Conservation (phyloP, 2,797 vertebrate genomes). For the Smutsia temminckii region DNA sequence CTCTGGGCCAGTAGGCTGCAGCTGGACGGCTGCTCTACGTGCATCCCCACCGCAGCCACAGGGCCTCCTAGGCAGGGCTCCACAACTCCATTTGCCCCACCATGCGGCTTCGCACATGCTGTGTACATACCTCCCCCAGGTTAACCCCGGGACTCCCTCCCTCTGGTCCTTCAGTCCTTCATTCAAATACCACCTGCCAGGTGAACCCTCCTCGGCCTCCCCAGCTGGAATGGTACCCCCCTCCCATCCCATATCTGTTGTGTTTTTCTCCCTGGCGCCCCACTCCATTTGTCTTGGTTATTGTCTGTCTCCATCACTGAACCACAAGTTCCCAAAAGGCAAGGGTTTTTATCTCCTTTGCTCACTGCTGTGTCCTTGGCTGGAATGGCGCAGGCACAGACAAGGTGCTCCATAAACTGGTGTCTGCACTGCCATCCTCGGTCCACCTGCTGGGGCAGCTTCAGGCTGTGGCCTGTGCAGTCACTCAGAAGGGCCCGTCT, state of each 20-base stretch:
- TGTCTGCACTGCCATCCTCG: background rate
- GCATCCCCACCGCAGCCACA: background rate
- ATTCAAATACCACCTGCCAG: background rate
- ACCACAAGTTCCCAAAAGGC: background rate
- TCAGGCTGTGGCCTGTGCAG: background rate
- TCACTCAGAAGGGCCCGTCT: background rate
- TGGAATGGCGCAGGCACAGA: background rate
- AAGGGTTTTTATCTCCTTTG: background rate
- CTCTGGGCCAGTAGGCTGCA: background rate
- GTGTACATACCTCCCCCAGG: fast-evolving
- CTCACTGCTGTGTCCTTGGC: background rate
- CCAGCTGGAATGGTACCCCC: background rate
- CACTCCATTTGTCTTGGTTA: background rate
- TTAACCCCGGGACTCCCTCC: background rate
- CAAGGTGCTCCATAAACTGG: fast-evolving
- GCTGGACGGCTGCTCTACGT: background rate
- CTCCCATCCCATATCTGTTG: too few relatives aligned
- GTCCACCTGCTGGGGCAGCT: background rate
- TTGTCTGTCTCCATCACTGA: background rate
- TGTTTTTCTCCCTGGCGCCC: background rate
- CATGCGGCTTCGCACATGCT: background rate
- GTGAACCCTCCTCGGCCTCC: background rate
- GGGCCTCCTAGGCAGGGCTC: background rate
- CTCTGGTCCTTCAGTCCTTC: background rate
- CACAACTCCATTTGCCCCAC: too few relatives aligned